Evolutionary conservation across 2,888 invertebrate genomes (phyloP).

Genomic region (Dastarcus helophoroides): DNA sequence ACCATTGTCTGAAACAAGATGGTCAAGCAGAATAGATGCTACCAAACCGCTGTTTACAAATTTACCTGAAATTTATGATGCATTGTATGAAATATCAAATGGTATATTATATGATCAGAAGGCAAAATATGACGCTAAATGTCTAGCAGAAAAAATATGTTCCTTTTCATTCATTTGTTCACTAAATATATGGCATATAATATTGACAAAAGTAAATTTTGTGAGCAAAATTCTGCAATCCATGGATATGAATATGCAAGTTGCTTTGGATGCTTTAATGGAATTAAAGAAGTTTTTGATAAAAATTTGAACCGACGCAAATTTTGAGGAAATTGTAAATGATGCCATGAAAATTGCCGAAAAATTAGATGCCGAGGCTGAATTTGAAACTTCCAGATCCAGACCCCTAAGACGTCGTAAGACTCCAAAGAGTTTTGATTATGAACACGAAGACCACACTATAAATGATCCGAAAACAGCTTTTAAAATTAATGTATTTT

Average conservation of each 20-base stretch:
- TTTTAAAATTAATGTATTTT: constrained; percentile 16
- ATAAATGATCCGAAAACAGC: constrained; percentile 12
- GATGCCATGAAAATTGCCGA: constrained; percentile 15
- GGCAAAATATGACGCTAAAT: no score
- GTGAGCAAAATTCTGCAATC: constrained; percentile 15
- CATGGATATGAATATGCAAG: constrained; percentile 16
- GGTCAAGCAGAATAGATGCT: constrained; percentile 10
- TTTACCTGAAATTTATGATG: no score
- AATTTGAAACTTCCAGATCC: constrained; percentile 15
- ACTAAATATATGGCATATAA: constrained; percentile 13
- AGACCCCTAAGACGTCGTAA: constrained; percentile 15
- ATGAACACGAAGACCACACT: constrained; percentile 15
- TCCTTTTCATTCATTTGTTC: no score
- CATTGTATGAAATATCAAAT: no score
- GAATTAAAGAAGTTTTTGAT: constrained; percentile 16
- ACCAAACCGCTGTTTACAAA: constrained; percentile 9
- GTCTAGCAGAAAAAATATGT: no score
- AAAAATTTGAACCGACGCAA: constrained; percentile 14
- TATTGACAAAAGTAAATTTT: constrained; percentile 17
- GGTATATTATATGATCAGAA: no score
- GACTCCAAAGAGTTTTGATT: constrained; percentile 15
- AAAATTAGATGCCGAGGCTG: constrained; percentile 16
- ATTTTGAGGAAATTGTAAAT: constrained; percentile 15
- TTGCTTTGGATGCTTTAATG: constrained; percentile 16
- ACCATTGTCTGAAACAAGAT: constrained; percentile 11